Evolutionary conservation across 2,888 invertebrate species (phyloP).

Genomic region (Biston stratarius): DNA sequence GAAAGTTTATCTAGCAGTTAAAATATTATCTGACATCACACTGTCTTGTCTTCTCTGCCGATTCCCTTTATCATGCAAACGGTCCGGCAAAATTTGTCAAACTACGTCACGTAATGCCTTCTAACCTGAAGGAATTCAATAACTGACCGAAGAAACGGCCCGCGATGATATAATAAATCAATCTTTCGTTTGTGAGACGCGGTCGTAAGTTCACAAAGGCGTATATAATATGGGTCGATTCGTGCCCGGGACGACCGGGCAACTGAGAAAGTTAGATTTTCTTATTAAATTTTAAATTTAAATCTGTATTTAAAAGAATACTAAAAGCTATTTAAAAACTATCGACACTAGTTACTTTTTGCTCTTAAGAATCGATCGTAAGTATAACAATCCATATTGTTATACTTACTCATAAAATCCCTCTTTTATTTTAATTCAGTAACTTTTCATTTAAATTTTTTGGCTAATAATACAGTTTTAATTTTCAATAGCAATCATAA

Average conservation of each 20-base stretch:
- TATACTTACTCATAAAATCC: no score
- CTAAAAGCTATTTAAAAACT: no score
- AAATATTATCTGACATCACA: not conserved
- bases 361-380: no score
- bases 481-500: no score
- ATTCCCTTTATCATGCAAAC: conserved; percentile 13
- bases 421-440: no score
- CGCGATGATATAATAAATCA: conserved; percentile 41
- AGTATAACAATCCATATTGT: no score
- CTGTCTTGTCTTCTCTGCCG: not conserved
- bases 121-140: conserved; percentile 39
- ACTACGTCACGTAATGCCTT: conserved; percentile 24
- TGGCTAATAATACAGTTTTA: no score
- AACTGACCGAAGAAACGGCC: conserved; percentile 32
- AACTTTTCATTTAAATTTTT: no score
- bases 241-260: conserved; percentile 13
- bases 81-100: conserved; percentile 14
- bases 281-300: no score
- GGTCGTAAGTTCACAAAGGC: conserved; percentile 43
- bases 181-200: conserved; percentile 36
- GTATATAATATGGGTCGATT: conserved; percentile 40
- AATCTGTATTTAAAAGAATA: no score
- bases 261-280: conserved; percentile 29
- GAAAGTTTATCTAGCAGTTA: no score
- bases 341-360: no score